These are phyloP conservation scores for Etheostoma cragini DNA, from an alignment of 2,113 vertebrate species.

Conservation along the genomic window DNA sequence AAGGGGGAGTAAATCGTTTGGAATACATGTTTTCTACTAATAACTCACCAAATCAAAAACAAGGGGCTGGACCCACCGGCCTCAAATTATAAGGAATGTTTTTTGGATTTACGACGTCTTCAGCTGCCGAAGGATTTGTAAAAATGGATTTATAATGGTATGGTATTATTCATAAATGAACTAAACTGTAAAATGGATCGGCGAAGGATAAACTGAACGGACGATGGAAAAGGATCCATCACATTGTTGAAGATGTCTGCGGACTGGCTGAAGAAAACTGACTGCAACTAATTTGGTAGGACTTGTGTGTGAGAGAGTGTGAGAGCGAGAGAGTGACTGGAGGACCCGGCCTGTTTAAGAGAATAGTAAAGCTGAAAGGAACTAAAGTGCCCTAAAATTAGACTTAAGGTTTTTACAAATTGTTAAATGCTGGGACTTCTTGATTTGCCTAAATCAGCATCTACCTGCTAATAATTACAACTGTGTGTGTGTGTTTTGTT, in stretches of 20 bases:
- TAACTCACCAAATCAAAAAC: neutral
- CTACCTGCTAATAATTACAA: neutral
- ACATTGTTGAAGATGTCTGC: neutral
- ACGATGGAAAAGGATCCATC: neutral
- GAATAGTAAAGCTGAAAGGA: no score
- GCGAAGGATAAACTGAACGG: neutral
- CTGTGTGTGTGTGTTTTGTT: neutral
- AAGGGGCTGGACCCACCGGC: neutral
- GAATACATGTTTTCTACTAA: neutral
- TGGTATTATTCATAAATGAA: neutral
- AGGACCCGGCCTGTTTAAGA: neutral
- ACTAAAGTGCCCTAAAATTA: no score
- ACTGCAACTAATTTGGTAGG: constrained; percentile 50
- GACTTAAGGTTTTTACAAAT: no score
- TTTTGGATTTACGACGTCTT: neutral
- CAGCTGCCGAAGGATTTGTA: neutral
- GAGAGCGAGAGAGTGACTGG: neutral
- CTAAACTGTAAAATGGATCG: neutral
- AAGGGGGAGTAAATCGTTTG: neutral
- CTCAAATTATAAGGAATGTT: neutral
- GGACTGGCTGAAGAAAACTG: constrained; percentile 1
- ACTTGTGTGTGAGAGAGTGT: neutral
- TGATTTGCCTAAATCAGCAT: neutral
- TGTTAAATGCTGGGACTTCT: neutral
- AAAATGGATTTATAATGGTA: neutral